Conservation (phyloP, 2,888 invertebrate species). For the Neuroscelio doddi region DNA sequence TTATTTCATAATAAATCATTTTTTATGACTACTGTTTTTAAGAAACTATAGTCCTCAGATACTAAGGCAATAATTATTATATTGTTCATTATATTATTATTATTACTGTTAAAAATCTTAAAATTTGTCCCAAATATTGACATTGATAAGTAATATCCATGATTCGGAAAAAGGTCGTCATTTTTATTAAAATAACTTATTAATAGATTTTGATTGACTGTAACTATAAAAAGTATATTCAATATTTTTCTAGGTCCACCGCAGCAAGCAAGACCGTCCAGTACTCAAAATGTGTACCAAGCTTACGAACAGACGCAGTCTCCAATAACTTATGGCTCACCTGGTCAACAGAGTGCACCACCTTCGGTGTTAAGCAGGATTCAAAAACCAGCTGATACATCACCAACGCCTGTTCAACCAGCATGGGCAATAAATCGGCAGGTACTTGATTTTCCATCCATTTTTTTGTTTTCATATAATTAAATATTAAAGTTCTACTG, state of each 20-base stretch:
- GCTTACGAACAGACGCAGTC: slow-evolving; percentile 85
- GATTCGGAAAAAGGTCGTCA: too few species aligned
- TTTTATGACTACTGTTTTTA: too few species aligned
- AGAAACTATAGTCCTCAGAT: too few species aligned
- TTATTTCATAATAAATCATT: too few species aligned
- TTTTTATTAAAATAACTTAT: background rate
- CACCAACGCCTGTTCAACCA: slow-evolving; percentile 81
- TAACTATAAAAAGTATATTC: too few species aligned
- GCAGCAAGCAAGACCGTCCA: slow-evolving; percentile 78
- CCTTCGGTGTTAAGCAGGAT: slow-evolving; percentile 78
- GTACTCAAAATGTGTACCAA: slow-evolving; percentile 81
- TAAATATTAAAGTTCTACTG: background rate
- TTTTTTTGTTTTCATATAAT: background rate
- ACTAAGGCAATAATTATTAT: too few species aligned
- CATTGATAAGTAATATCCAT: too few species aligned
- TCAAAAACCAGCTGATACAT: slow-evolving; percentile 80
- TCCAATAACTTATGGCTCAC: slow-evolving; percentile 78
- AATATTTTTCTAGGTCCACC: slow-evolving; percentile 71
- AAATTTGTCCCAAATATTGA: too few species aligned
- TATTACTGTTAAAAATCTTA: too few species aligned
- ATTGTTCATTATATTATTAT: too few species aligned
- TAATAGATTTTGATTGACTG: slow-evolving; percentile 1
- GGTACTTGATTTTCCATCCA: too few species aligned
- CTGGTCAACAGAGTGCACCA: slow-evolving; percentile 77
- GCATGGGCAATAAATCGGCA: slow-evolving; percentile 78